Evolutionary conservation across 2,888 invertebrate genomes (phyloP).

Genomic region (Notocelia uddmanniana): DNA sequence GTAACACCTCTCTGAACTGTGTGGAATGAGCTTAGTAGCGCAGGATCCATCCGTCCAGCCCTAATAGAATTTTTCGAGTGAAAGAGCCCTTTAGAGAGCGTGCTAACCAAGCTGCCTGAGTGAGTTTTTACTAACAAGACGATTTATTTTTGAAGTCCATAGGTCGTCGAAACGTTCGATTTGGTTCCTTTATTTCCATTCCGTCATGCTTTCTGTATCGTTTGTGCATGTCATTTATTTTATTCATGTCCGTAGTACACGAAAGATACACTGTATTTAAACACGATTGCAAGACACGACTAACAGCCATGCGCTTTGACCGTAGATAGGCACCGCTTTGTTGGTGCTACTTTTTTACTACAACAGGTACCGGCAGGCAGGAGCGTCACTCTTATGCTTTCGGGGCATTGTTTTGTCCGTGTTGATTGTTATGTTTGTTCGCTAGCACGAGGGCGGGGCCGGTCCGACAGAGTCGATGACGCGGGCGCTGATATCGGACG

Average conservation of each 20-base stretch:
- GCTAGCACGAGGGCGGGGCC: slow-evolving; percentile 96
- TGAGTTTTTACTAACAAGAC: slow-evolving; percentile 82
- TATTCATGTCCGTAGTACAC: slow-evolving; percentile 70
- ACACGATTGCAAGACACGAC: slow-evolving; percentile 69
- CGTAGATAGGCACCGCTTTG: slow-evolving; percentile 48
- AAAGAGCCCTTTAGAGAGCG: slow-evolving; percentile 67
- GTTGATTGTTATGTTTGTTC: slow-evolving; percentile 87
- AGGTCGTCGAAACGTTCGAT: slow-evolving; percentile 52
- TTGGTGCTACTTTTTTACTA: slow-evolving; percentile 85
- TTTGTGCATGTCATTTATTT: slow-evolving; percentile 80
- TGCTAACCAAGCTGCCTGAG: slow-evolving; percentile 86
- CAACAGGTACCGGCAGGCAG: slow-evolving; percentile 74
- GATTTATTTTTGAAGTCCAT: slow-evolving; percentile 86
- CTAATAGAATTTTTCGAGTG: slow-evolving; percentile 67
- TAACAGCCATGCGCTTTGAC: slow-evolving; percentile 66
- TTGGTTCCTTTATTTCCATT: slow-evolving; percentile 65
- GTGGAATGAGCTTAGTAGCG: slow-evolving; percentile 83
- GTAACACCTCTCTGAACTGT: slow-evolving; percentile 81
- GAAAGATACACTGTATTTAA: slow-evolving; percentile 69
- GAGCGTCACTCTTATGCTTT: slow-evolving; percentile 50
- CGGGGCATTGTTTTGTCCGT: slow-evolving; percentile 75
- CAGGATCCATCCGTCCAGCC: slow-evolving; percentile 58
- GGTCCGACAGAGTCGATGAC: slow-evolving; percentile 98
- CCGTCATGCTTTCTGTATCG: slow-evolving; percentile 78
- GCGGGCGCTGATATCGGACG: slow-evolving; percentile 97